Evolutionary conservation across 1,140 invertebrate genomes (phyloP).

Genomic region (Drosophila erecta): DNA sequence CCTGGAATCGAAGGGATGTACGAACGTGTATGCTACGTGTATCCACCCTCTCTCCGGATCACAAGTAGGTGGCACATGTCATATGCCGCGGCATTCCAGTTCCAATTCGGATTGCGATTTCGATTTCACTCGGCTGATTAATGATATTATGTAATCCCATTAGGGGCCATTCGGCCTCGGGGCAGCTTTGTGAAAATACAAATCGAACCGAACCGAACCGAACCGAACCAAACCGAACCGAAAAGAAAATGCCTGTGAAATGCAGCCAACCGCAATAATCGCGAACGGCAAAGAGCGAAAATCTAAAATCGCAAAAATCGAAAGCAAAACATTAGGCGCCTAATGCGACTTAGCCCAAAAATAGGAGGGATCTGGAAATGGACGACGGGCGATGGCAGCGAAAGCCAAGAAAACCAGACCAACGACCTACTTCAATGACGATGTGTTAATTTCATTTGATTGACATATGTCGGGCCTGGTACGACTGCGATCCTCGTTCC

Average conservation of each 20-base stretch:
- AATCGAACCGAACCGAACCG: neutral
- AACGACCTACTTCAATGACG: conserved; percentile 46
- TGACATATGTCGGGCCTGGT: conserved; percentile 68
- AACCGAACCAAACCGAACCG: neutral
- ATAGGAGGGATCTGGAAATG: conserved; percentile 9
- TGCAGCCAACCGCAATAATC: conserved; percentile 75
- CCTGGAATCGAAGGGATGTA: conserved; percentile 19
- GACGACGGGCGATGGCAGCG: conserved; percentile 1
- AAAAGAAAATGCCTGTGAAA: conserved; percentile 29
- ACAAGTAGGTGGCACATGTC: conserved; percentile 57
- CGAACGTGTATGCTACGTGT: neutral
- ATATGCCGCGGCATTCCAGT: conserved; percentile 19
- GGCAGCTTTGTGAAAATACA: neutral
- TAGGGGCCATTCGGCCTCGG: conserved; percentile 30
- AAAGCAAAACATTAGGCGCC: conserved; percentile 64
- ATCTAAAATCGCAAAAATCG: conserved; percentile 32
- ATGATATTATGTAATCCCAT: conserved; percentile 79
- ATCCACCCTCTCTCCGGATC: neutral
- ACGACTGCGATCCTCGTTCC: conserved; percentile 14
- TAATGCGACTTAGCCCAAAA: conserved; percentile 59
- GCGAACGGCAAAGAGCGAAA: conserved; percentile 20
- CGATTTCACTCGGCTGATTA: conserved; percentile 72
- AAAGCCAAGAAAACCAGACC: conserved; percentile 31
- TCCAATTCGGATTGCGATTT: conserved; percentile 22
- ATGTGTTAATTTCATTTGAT: conserved; percentile 79